Base-by-base conservation (phyloP, 2,888 invertebrate genomes). In the Tetranychus truncatus region DNA sequence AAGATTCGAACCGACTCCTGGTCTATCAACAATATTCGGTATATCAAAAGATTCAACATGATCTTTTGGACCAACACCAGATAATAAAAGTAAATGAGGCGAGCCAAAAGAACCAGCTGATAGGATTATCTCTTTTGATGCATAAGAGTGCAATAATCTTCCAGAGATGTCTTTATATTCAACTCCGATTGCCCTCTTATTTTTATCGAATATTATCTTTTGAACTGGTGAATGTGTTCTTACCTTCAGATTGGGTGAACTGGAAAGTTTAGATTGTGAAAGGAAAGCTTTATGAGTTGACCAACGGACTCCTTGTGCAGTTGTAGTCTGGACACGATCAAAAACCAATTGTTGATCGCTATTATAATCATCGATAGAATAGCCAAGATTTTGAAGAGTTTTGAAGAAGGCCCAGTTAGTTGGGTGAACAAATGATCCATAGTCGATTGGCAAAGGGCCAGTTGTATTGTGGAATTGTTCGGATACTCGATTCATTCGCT, bases 381-480 rank as follows among this genome's bases (percentile, higher is more conserved):
- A 24, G 11, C 69, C 69, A 20, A 20, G 21, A 69, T 9, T 11
- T 11, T 9, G 9, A 11, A 69, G 21, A 69, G 69, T 24, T 21
- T n/a, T 9, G 21, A 69, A 24, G n/a, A 69, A 69, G 2, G 69
- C 24, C 24, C 24, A 24, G n/a, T 21, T 69, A 24, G 9, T 24
- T 24, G 69, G 69, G 9, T 21, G 69, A n/a, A 24, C 69, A 24
- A 69, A 69, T 69, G 21, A 11, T 1, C 24, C 21, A 8, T 69
- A 69, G 5, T 69, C 69, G 34, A 69, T 24, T 11, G 69, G 69
- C 69, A 69, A 24, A 11, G 69, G 69, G 11, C 69, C 69, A 24
- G 21, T 11, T 15, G n/a, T n/a, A 24, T 69, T 69, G 69, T 69
- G 69, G 8, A 24, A 69, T 24, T 24, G 21, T 9, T 9, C 21